Evolutionary conservation across 2,797 vertebrate species (phyloP).

Genomic region (Potorous gilbertii): DNA sequence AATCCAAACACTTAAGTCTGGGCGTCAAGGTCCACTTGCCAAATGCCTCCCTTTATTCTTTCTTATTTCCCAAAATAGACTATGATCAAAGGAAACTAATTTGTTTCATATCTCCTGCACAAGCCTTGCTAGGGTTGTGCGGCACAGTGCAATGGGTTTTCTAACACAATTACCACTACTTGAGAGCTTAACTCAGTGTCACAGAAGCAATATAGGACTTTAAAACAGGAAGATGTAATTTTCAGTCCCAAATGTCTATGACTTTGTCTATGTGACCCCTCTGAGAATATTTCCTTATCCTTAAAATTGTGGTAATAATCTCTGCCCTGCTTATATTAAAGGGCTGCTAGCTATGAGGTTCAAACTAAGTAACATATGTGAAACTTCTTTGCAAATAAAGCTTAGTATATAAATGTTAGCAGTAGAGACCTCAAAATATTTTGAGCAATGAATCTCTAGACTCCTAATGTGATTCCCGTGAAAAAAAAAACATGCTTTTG

Average conservation of each 20-base stretch:
- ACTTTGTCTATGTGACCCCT: background rate
- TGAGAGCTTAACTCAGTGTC: background rate
- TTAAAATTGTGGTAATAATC: background rate
- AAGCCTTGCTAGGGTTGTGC: background rate
- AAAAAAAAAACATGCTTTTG: background rate
- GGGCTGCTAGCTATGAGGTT: background rate
- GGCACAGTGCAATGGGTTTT: background rate
- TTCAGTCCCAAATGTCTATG: background rate
- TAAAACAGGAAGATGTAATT: background rate
- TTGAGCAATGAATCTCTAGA: background rate
- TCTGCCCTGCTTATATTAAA: background rate
- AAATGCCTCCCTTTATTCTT: background rate
- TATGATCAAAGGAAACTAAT: background rate
- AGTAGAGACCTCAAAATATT: background rate
- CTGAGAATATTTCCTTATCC: background rate
- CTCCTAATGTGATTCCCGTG: background rate
- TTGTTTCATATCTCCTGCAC: background rate
- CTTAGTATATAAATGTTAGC: background rate
- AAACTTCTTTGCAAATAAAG: background rate
- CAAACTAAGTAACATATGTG: background rate
- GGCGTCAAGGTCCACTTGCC: background rate
- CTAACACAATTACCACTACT: background rate
- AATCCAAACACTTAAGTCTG: background rate
- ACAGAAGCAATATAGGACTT: background rate
- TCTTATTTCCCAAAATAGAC: too few species aligned